Conservation (phyloP, 2,797 vertebrate genomes). For the Brachymystax lenok region DNA sequence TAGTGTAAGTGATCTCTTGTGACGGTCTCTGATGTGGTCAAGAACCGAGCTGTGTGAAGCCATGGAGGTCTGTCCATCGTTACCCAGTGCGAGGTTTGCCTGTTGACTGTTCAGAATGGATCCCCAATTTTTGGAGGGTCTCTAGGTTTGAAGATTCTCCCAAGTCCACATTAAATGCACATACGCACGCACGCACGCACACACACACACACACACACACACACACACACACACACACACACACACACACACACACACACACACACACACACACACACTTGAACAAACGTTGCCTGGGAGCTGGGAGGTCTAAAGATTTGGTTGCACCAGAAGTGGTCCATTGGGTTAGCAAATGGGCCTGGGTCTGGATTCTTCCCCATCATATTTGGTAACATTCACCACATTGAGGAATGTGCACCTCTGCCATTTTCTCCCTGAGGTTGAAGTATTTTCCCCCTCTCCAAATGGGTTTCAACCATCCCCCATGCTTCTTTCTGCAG, state of each 20-base stretch:
- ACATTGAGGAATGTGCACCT: slow-evolving; percentile 44
- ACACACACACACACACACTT: slow-evolving; percentile 7
- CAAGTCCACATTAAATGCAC: slow-evolving; percentile 27
- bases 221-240: too few relatives aligned
- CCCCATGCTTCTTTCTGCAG: not conserved
- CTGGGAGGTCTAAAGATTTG: slow-evolving; percentile 20
- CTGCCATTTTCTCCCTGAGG: slow-evolving; percentile 11
- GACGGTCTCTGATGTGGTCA: slow-evolving; percentile 61
- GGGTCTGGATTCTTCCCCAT: slow-evolving; percentile 50
- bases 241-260: too few relatives aligned
- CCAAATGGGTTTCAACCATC: slow-evolving; percentile 43
- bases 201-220: too few relatives aligned
- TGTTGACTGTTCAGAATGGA: slow-evolving; percentile 38
- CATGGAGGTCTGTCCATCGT: slow-evolving; percentile 37
- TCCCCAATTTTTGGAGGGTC: slow-evolving; percentile 34
- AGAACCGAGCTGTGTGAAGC: slow-evolving; percentile 59
- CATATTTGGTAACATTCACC: slow-evolving; percentile 54
- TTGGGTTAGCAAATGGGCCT: slow-evolving; percentile 52
- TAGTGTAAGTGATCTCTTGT: slow-evolving; percentile 53
- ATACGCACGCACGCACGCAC: too few relatives aligned
- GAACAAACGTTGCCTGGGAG: not conserved
- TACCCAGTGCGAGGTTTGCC: slow-evolving; percentile 30
- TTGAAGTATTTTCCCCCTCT: slow-evolving; percentile 41
- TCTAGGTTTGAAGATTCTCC: slow-evolving; percentile 40
- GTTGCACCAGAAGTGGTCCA: slow-evolving; percentile 48